Evolutionary conservation across 2,797 vertebrate genomes (phyloP).

Genomic region (Gouania willdenowi): DNA sequence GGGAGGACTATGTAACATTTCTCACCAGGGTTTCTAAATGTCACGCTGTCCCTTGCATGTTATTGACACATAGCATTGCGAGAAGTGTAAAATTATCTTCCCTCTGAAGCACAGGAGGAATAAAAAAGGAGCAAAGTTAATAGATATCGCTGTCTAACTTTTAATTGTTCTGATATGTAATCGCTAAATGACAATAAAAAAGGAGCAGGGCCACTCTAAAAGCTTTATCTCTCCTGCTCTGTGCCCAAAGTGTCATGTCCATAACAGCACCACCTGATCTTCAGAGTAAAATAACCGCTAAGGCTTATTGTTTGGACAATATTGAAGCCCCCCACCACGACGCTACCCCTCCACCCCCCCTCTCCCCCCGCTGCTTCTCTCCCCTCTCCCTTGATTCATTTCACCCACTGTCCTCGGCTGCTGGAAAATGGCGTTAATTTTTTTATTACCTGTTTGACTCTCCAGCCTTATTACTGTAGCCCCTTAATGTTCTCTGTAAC

Average conservation of each 20-base stretch:
- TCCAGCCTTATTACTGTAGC: constrained; percentile 99
- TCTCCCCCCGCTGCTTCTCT: constrained; percentile 60
- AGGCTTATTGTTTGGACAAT: constrained; percentile 82
- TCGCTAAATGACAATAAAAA: constrained; percentile 74
- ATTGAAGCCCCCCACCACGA: constrained; percentile 60
- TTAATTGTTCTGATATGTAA: constrained; percentile 81
- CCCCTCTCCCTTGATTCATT: constrained; percentile 85
- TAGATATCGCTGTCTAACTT: constrained; percentile 71
- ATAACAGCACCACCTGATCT: constrained; percentile 76
- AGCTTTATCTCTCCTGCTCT: constrained; percentile 70
- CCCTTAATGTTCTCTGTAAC: constrained; percentile 99
- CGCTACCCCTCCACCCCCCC: constrained; percentile 35
- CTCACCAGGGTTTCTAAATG: constrained; percentile 57
- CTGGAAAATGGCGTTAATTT: constrained; percentile 98
- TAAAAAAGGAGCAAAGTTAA: constrained; percentile 70
- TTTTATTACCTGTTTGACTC: constrained; percentile 99
- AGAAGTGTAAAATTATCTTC: constrained; percentile 53
- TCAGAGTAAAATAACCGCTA: constrained; percentile 80
- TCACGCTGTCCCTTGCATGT: constrained; percentile 46
- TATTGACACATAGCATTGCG: constrained; percentile 50
- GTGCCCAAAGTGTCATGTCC: constrained; percentile 78
- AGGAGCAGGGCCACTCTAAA: constrained; percentile 70
- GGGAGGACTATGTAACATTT: constrained; percentile 49
- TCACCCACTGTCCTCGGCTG: constrained; percentile 86
- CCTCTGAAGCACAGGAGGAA: constrained; percentile 50